Conservation (phyloP, 2,113 vertebrate genomes). For the Acanthisitta chloris region DNA sequence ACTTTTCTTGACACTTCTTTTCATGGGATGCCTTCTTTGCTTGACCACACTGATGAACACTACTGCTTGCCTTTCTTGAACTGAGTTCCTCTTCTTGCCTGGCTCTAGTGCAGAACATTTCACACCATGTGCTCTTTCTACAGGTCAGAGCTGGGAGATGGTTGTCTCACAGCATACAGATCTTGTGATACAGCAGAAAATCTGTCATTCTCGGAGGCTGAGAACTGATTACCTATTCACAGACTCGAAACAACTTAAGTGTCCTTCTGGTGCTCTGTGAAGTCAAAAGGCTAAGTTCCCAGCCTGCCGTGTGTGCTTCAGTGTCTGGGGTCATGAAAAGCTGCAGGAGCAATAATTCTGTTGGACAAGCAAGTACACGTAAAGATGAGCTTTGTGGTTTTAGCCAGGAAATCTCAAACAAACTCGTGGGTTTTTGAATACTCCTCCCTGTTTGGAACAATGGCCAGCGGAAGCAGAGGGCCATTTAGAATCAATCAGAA, state of each 20-base stretch:
- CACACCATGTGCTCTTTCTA: not conserved
- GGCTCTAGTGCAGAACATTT: not conserved
- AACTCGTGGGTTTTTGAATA: conserved; percentile 26
- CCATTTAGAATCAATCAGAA: conserved; percentile 46
- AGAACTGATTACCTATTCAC: not conserved
- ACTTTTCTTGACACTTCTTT: not conserved
- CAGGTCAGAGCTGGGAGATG: not conserved
- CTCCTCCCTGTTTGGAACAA: conserved; percentile 46
- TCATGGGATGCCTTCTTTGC: not conserved
- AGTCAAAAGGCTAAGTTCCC: conserved; percentile 17
- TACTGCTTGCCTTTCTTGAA: not conserved
- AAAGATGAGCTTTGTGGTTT: conserved; percentile 43
- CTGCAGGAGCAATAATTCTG: conserved; percentile 18
- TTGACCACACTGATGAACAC: not conserved
- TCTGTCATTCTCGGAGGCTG: not conserved
- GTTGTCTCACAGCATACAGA: not conserved
- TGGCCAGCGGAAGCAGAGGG: conserved; percentile 32
- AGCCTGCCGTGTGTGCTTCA: not conserved
- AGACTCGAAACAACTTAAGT: not conserved
- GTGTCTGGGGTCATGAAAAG: not conserved
- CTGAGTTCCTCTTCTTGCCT: not conserved
- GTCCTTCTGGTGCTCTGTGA: not conserved
- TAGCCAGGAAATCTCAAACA: conserved; percentile 31
- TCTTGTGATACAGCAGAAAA: not conserved
- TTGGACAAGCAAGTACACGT: not conserved